These are phyloP conservation scores for Xyrauchen texanus DNA, from an alignment of 2,113 vertebrate genomes.

Conservation along the genomic window DNA sequence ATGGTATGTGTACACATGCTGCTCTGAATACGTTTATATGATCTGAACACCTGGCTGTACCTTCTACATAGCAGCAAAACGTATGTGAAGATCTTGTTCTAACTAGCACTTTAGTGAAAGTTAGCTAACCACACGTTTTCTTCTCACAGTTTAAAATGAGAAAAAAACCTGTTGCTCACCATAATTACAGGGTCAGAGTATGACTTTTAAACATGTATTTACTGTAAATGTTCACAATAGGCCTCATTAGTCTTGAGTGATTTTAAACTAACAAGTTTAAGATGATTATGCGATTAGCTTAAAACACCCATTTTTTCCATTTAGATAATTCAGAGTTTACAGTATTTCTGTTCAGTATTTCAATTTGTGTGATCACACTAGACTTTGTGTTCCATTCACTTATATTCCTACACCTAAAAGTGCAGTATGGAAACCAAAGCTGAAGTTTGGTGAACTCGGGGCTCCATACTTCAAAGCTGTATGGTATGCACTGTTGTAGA, in stretches of 20 bases:
- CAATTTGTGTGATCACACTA: too few species aligned
- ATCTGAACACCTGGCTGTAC: slow-evolving; percentile 1
- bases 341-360: too few species aligned
- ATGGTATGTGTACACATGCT: too few species aligned
- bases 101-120: slow-evolving; percentile 2
- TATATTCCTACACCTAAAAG: too few species aligned
- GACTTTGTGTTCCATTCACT: too few species aligned
- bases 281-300: background rate
- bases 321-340: too few species aligned
- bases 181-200: background rate
- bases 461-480: too few species aligned
- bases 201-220: background rate
- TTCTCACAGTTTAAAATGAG: background rate
- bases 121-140: slow-evolving; percentile 5
- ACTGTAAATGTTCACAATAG: background rate
- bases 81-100: slow-evolving; percentile 1
- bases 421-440: too few species aligned
- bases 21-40: too few species aligned
- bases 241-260: background rate
- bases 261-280: background rate
- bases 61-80: slow-evolving; percentile 20
- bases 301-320: background rate
- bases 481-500: too few species aligned
- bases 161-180: slow-evolving; percentile 1
- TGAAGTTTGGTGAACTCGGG: too few species aligned